Conservation (phyloP, 2,888 invertebrate genomes). For the Phaonia tiefii region DNA sequence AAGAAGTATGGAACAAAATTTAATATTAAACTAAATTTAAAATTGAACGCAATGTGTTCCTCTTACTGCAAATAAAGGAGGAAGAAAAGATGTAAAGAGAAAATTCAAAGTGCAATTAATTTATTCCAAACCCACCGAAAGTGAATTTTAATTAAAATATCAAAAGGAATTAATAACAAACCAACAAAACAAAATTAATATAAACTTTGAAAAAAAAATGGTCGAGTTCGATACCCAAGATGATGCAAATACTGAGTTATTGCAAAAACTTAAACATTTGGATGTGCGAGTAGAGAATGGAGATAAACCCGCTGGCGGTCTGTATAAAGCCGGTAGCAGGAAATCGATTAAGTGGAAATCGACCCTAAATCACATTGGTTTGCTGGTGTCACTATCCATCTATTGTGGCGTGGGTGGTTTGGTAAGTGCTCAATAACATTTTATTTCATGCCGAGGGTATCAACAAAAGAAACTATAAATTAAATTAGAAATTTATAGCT, state of each 20-base stretch:
- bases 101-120: constrained; percentile 39
- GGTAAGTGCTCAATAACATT: constrained; percentile 82
- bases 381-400: constrained; percentile 88
- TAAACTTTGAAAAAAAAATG: constrained; percentile 53
- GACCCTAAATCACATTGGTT: constrained; percentile 87
- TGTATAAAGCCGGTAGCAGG: constrained; percentile 80
- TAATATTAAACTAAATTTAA: too few species aligned
- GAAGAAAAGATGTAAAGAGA: not conserved
- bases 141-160: constrained; percentile 50
- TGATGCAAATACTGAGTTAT: constrained; percentile 79
- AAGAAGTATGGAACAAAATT: too few species aligned
- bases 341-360: constrained; percentile 83
- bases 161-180: too few species aligned
- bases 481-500: constrained; percentile 42
- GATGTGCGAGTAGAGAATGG: constrained; percentile 77
- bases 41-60: constrained; percentile 54
- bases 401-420: constrained; percentile 90
- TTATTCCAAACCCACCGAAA: constrained; percentile 2
- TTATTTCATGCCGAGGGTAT: not conserved
- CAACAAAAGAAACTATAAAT: constrained; percentile 34
- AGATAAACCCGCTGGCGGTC: constrained; percentile 79
- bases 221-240: constrained; percentile 77
- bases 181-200: constrained; percentile 1
- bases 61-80: not conserved
- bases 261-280: constrained; percentile 79